Conservation (phyloP, 2,888 invertebrate species). For the Rhopalosiphum nymphaeae region DNA sequence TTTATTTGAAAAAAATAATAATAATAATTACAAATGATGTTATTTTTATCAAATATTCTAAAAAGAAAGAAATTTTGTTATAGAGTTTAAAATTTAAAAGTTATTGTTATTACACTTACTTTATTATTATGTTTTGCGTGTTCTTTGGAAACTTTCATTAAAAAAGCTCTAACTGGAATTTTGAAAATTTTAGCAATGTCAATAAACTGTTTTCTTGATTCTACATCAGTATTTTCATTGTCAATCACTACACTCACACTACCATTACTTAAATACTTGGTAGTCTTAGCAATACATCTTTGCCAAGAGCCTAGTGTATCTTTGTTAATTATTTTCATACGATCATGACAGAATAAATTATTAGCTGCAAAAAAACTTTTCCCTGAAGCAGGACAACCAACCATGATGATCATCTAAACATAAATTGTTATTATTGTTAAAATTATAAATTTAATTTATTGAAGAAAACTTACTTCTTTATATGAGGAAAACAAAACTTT, state of each 20-base stretch:
- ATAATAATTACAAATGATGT: not conserved
- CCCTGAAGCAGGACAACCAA: slow-evolving; percentile 89
- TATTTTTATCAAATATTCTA: not conserved
- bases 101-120: slow-evolving; percentile 69
- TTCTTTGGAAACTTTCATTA: slow-evolving; percentile 79
- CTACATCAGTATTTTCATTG: slow-evolving; percentile 90
- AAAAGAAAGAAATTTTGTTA: slow-evolving; percentile 22
- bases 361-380: slow-evolving; percentile 85
- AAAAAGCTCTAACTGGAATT: slow-evolving; percentile 83
- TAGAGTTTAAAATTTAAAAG: not conserved
- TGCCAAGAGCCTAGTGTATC: slow-evolving; percentile 88
- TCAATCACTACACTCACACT: slow-evolving; percentile 86
- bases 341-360: slow-evolving; percentile 74
- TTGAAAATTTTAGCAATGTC: slow-evolving; percentile 77
- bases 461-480: slow-evolving; percentile 35
- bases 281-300: slow-evolving; percentile 78
- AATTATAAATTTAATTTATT: not conserved
- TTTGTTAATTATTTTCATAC: slow-evolving; percentile 76
- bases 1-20: not conserved
- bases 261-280: slow-evolving; percentile 73
- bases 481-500: not conserved
- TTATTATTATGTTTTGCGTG: slow-evolving; percentile 91
- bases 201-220: slow-evolving; percentile 82
- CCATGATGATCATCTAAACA: slow-evolving; percentile 79
- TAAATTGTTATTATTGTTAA: slow-evolving; percentile 43